phyloP scores from a whole-genome alignment of 1,140 invertebrate genomes.

The Teleogryllus occipitalis region DNA sequence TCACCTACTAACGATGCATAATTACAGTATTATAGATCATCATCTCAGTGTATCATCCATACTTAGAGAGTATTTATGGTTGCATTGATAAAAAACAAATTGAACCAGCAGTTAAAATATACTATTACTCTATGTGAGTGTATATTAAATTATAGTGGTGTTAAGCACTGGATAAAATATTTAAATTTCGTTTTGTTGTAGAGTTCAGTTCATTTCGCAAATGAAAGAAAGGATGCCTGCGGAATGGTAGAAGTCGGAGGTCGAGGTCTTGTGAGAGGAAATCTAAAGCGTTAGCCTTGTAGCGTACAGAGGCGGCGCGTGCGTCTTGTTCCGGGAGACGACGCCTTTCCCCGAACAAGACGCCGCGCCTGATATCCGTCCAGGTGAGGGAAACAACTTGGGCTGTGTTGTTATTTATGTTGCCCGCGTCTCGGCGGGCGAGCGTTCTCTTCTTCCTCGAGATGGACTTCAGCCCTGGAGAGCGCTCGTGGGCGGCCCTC shows the following conservation, averaged over 20 bases:
- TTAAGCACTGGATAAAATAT: background rate
- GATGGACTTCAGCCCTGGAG: background rate
- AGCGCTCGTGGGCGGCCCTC: background rate
- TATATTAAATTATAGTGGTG: background rate
- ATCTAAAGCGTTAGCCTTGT: background rate
- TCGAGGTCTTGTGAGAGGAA: background rate
- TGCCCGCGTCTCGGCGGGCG: background rate
- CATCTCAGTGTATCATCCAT: background rate
- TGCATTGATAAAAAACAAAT: background rate
- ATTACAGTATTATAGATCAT: background rate
- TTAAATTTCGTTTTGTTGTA: background rate
- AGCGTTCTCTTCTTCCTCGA: background rate
- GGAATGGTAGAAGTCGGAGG: background rate
- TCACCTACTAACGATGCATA: background rate
- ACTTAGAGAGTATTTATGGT: background rate
- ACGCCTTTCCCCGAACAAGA: background rate
- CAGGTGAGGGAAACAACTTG: conserved; percentile 3
- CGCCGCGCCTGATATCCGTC: background rate
- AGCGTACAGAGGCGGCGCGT: background rate
- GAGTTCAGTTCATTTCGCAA: background rate
- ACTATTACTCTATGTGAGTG: background rate
- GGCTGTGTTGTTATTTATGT: background rate
- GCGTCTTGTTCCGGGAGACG: conserved; percentile 2
- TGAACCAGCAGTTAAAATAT: background rate
- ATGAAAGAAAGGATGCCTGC: background rate